Percentiles rank a stretch among this genome's conserved stretches.
Conservation (phyloP, 2,888 invertebrate species). For the Coenonympha glycerion region DNA sequence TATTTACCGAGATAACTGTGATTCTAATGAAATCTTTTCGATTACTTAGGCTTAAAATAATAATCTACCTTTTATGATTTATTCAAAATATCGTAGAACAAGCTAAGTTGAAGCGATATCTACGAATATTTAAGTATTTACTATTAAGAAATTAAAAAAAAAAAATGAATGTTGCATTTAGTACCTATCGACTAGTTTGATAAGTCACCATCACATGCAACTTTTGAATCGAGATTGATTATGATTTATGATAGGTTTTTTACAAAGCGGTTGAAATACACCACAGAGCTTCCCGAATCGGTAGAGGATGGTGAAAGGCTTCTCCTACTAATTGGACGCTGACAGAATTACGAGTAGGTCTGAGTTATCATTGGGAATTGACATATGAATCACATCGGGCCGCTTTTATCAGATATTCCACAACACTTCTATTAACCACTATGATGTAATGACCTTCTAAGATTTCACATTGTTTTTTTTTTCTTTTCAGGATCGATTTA, state of each 20-base stretch:
- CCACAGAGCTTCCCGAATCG: slow-evolving; percentile 38
- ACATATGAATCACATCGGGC: slow-evolving; percentile 34
- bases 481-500: slow-evolving; percentile 67
- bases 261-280: slow-evolving; percentile 34
- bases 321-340: slow-evolving; percentile 43
- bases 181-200: no score
- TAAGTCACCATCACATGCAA: no score
- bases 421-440: slow-evolving; percentile 9
- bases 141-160: no score
- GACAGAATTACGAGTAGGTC: slow-evolving; percentile 36
- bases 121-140: no score
- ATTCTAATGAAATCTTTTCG: no score
- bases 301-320: slow-evolving; percentile 42
- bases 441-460: not conserved
- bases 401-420: slow-evolving; percentile 36
- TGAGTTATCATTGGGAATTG: slow-evolving; percentile 32
- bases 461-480: slow-evolving; percentile 36
- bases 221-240: slow-evolving; percentile 11
- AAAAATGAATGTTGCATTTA: no score
- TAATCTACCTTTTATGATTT: no score
- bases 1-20: no score
- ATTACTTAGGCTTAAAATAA: no score
- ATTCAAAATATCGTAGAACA: no score
- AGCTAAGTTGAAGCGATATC: no score
- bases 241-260: slow-evolving; percentile 19